These are phyloP conservation scores for Therioaphis trifolii DNA, from an alignment of 2,888 invertebrate species.

Conservation along the genomic window DNA sequence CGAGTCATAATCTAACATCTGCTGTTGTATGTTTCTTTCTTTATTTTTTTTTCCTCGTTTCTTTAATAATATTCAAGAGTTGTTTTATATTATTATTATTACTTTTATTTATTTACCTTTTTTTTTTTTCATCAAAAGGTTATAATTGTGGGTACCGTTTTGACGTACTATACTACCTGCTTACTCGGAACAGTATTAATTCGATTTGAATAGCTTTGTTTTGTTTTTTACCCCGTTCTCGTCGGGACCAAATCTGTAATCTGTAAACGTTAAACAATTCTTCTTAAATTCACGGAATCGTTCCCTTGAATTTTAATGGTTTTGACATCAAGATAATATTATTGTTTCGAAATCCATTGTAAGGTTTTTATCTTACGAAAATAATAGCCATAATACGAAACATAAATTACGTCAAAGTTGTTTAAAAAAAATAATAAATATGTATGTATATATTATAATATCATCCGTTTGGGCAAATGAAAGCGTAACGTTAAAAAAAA, in stretches of 20 bases:
- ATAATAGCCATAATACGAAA: background rate
- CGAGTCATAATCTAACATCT: constrained; percentile 56
- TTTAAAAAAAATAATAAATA: too few species aligned
- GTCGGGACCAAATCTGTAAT: background rate
- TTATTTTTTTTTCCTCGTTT: background rate
- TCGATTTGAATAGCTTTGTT: constrained; percentile 1
- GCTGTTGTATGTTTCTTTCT: constrained; percentile 19
- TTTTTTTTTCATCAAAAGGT: background rate
- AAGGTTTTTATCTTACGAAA: background rate
- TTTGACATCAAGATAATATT: constrained; percentile 26
- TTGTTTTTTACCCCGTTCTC: constrained; percentile 24
- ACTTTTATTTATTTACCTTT: constrained; percentile 3
- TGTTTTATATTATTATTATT: constrained; percentile 16
- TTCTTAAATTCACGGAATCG: background rate
- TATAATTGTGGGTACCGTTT: constrained; percentile 28
- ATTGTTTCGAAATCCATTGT: background rate
- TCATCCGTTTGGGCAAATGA: too few species aligned
- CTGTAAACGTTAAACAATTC: background rate
- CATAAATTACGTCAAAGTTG: background rate
- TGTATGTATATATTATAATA: too few species aligned
- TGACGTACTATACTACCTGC: background rate
- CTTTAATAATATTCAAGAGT: constrained; percentile 49
- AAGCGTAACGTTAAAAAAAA: too few species aligned
- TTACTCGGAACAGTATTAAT: background rate
- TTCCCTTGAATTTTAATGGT: constrained; percentile 10